A percentile compares a stretch with the other conserved stretches of the same genome.
Evolutionary conservation across 2,797 vertebrate species (phyloP).

Genomic region (Hapalemur alaotrensis): DNA sequence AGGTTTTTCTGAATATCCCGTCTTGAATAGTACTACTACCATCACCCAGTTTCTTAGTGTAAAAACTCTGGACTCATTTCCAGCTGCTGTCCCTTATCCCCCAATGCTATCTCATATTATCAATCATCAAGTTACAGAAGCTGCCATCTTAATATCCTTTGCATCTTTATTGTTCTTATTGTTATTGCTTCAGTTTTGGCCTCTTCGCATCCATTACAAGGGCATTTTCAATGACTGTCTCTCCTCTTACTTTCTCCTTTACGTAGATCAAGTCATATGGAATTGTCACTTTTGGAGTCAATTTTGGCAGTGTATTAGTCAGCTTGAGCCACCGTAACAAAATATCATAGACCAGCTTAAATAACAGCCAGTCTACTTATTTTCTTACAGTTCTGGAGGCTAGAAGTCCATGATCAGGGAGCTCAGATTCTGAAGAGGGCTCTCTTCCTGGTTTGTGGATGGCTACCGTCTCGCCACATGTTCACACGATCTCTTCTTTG

Average conservation of each 20-base stretch:
- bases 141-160: background rate
- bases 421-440: background rate
- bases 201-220: background rate
- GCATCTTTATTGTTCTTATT: background rate
- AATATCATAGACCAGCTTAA: background rate
- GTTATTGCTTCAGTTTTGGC: background rate
- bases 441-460: background rate
- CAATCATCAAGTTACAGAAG: background rate
- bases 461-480: background rate
- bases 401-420: background rate
- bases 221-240: background rate
- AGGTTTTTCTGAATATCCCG: background rate
- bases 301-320: background rate
- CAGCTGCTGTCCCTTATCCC: background rate
- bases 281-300: background rate
- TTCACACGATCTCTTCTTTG: background rate
- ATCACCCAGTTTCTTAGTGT: background rate
- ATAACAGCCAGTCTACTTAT: background rate
- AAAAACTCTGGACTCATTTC: background rate
- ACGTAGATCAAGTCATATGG: background rate
- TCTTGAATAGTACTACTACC: background rate
- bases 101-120: background rate
- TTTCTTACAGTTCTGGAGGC: background rate
- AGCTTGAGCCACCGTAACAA: background rate
- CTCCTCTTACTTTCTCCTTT: background rate